Percentiles rank a stretch among this genome's conserved stretches.
Conservation (phyloP, 2,113 vertebrate species). For the Mesitornis unicolor region DNA sequence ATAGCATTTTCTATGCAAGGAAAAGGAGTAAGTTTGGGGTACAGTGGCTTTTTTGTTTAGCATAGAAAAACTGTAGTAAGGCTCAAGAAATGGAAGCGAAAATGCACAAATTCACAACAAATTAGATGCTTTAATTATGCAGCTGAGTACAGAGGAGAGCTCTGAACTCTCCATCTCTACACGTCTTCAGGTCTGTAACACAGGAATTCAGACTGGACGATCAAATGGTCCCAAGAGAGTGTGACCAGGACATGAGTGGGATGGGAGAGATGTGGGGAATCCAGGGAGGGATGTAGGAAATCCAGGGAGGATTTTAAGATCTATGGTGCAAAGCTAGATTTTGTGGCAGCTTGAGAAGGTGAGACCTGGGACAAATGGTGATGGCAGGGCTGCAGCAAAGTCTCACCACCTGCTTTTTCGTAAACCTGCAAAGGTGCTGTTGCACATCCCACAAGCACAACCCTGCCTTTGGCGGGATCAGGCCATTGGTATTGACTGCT, state of each 20-base stretch:
- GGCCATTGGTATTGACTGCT: not conserved
- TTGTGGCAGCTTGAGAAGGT: not conserved
- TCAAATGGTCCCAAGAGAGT: not conserved
- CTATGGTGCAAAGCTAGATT: not conserved
- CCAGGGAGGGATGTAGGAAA: not conserved
- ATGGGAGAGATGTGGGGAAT: not conserved
- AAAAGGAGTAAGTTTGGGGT: not conserved
- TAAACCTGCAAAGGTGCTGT: not conserved
- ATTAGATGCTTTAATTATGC: not conserved
- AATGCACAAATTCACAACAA: not conserved
- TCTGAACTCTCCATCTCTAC: not conserved
- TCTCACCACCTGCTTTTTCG: not conserved
- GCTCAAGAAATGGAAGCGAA: not conserved
- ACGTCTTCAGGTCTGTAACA: not conserved
- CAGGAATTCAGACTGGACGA: not conserved
- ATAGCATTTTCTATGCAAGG: not conserved
- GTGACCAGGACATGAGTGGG: accelerated
- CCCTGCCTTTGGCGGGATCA: not conserved
- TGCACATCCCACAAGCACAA: not conserved
- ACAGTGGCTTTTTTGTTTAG: not conserved
- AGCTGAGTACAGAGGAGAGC: accelerated
- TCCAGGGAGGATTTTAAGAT: not conserved
- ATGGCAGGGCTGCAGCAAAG: not conserved
- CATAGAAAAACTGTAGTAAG: not conserved
- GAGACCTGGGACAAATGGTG: not conserved